phyloP scores from a whole-genome alignment of 2,113 vertebrate species.

The Cyprinodon variegatus region DNA sequence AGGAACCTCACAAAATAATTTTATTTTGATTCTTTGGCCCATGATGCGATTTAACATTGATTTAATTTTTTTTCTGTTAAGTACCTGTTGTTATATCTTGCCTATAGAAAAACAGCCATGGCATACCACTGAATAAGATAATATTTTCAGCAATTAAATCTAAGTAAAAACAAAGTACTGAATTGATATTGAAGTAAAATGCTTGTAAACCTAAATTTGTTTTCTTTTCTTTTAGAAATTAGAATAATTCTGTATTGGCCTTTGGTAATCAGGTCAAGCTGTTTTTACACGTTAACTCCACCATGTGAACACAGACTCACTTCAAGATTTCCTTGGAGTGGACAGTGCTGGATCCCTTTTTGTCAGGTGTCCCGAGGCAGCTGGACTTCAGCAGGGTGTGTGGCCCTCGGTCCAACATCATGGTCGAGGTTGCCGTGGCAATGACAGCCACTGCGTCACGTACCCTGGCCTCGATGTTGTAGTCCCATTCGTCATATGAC shows the following conservation, averaged over 20 bases:
- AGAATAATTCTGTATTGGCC: background rate
- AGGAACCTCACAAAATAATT: too few relatives aligned
- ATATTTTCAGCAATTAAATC: too few relatives aligned
- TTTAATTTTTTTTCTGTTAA: too few relatives aligned
- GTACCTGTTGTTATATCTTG: too few relatives aligned
- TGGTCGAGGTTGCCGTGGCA: constrained; percentile 96
- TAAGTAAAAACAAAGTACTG: too few relatives aligned
- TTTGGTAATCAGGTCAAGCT: background rate
- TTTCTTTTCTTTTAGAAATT: too few relatives aligned
- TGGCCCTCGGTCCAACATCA: constrained; percentile 93
- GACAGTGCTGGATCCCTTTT: constrained; percentile 81
- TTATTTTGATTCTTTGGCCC: too few relatives aligned
- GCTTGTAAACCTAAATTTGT: too few relatives aligned
- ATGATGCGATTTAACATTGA: too few relatives aligned
- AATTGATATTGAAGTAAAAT: too few relatives aligned
- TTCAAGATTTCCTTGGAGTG: constrained; percentile 82
- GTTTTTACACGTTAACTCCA: background rate
- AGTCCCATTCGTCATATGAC: constrained; percentile 99
- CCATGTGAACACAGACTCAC: constrained; percentile 61
- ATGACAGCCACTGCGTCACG: constrained; percentile 98
- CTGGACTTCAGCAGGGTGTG: constrained; percentile 93
- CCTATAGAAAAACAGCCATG: too few relatives aligned
- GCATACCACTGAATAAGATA: too few relatives aligned
- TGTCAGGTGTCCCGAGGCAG: constrained; percentile 94
- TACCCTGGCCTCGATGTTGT: constrained; percentile 94